Base-by-base conservation (phyloP, 2,113 vertebrate genomes). In the Syngnathus floridae region DNA sequence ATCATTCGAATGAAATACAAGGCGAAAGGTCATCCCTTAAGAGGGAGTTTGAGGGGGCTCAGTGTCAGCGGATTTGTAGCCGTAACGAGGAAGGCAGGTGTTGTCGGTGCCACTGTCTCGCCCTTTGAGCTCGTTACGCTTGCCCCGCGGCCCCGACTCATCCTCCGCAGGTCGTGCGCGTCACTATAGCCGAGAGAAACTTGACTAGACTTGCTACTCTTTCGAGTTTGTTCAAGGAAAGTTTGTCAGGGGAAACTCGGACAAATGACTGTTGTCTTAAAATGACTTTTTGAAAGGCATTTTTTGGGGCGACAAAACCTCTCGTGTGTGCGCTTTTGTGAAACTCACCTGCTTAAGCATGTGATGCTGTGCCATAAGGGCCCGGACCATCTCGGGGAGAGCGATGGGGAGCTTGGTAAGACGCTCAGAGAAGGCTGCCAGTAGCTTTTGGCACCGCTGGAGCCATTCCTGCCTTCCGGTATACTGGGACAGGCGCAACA, bases 331-430 rank as follows among this genome's bases (percentile, higher is more conserved):
- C 31, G 43, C 9, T 41, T 31, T 60, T 59, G 71, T 19, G 21
- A 36, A 8, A 21, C 9, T 65, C 14, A 98, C 95, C 95, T 98
- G 94, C 80, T 93, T 95, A 10, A 97, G 81, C 0, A 92, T 90
- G 83, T 89, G 85, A 86, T 96, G 92, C 58, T 94, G 92, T 14
- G 90, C 77, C 75, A 92, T 90, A 0, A 93, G 91, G 58, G 91
- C 87, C 0, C 90, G 88, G 55, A 89, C 91, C 95, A 98, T 97
- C 75, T 98, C 94, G 0, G 95, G 95, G 68, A 98, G 82, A 0
- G 91, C 85, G 40, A 96, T 88, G 0, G 95, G 96, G 46, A 95
- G 90, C 9, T 87, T 90, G 76, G 84, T 79, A 51, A 98, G 90
- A 66, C 93, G 93, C 75, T 94, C 91, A 0, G 93, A 91, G 76